Evolutionary conservation across 1,140 invertebrate species (phyloP), one percentile per base, ranked within the genome.

Genomic region (Muscidifurax raptorellus): DNA sequence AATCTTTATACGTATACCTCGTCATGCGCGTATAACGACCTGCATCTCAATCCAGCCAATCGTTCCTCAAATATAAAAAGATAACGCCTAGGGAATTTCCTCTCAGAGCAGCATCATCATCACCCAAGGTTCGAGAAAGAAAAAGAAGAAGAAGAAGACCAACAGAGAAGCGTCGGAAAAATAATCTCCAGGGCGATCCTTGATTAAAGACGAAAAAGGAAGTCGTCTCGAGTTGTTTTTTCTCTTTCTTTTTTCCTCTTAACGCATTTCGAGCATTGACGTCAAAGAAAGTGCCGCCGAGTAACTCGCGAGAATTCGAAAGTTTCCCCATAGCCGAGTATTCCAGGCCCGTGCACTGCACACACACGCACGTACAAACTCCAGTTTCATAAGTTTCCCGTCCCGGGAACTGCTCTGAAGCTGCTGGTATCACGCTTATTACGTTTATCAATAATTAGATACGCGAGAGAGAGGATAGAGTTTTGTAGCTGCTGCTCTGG

Each of bases 261-360:
- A 27, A 40, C 40, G 36, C 74, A 76, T 47, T 76, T 76, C 74
- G 22, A 44, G 74, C 25, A 47, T 28, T 76, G 74, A 76, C 74
- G 74, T 76, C 74, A 76, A 78, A 59, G 76, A 59, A 32, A 78
- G 52, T 32, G 76, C 76, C 76, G 47, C 52, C 27, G 18, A 44
- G n/a, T 22, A 27, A 22, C 40, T 78, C 76, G 76, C 76, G 28
- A 32, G 76, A 78, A 78, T 78, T 78, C 59, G 76, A 78, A 78
- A 78, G 76, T 75, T 75, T 75, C 22, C 32, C 30, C 13, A 3
- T 59, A 59, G 52, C 67, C 27, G 67, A 13, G 12, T 18, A 40
- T 36, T 40, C 22, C 32, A 75, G 6, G 36, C 36, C 28, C 36
- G 32, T 40, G 22, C 30, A 75, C 72, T 22, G 32, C 30, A 36